Evolutionary conservation across 2,888 invertebrate genomes (phyloP).

Genomic region (Lottia gigantea): DNA sequence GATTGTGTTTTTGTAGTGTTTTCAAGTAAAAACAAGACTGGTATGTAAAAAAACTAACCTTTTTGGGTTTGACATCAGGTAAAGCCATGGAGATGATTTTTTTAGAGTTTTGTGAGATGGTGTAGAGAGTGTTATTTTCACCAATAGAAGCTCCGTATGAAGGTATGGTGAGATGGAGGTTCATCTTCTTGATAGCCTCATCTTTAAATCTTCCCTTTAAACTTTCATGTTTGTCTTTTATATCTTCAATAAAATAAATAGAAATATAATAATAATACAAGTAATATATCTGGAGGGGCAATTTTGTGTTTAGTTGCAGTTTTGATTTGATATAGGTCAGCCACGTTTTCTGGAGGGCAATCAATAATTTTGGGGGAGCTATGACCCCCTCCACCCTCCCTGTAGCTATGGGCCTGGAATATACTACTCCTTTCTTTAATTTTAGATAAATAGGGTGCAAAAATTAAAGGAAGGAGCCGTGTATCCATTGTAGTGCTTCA

Average conservation of each 20-base stretch:
- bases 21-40: background rate
- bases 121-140: slow-evolving; percentile 48
- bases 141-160: slow-evolving; percentile 53
- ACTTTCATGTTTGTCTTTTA: slow-evolving; percentile 50
- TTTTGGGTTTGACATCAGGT: slow-evolving; percentile 55
- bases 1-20: no score
- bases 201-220: slow-evolving; percentile 61
- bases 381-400: no score
- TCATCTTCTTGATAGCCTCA: slow-evolving; percentile 52
- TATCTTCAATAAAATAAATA: slow-evolving; percentile 38
- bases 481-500: no score
- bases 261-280: background rate
- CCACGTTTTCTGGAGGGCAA: no score
- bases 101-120: slow-evolving; percentile 52
- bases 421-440: no score
- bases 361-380: no score
- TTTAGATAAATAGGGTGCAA: no score
- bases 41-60: slow-evolving; percentile 28
- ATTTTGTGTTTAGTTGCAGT: no score
- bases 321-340: no score
- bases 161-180: slow-evolving; percentile 50
- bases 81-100: slow-evolving; percentile 51
- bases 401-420: no score
- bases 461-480: no score
- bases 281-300: no score